phyloP scores from a whole-genome alignment of 2,797 vertebrate species.

The Bradypodion pumilum region DNA sequence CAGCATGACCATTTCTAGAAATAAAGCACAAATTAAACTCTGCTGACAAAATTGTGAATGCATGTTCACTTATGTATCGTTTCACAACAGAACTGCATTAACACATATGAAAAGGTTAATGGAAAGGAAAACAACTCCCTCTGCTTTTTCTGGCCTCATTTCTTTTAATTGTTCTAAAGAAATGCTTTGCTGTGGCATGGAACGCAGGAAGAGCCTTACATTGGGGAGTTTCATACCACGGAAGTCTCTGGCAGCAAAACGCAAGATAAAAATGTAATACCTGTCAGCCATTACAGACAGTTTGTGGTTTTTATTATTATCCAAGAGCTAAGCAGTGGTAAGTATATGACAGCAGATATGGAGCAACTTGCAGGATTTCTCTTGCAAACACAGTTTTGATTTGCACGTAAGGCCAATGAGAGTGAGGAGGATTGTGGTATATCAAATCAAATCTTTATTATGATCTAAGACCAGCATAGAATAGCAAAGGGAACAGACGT shows the following conservation, averaged over 20 bases:
- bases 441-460: too few species aligned
- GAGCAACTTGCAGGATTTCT: background rate
- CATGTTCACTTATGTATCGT: background rate
- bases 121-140: background rate
- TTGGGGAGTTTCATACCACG: background rate
- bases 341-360: background rate
- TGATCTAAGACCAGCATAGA: too few species aligned
- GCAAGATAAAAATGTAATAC: too few species aligned
- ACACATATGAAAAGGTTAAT: background rate
- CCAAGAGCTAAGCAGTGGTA: background rate
- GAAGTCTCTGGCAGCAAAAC: background rate
- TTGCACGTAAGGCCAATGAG: background rate
- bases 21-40: slow-evolving; percentile 24
- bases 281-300: background rate
- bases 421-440: background rate
- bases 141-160: background rate
- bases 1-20: too few species aligned
- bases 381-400: background rate
- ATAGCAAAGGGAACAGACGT: too few species aligned
- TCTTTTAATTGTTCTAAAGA: background rate
- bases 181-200: background rate
- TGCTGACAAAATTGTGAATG: slow-evolving; percentile 26
- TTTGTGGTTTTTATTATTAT: background rate
- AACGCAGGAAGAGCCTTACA: too few species aligned
- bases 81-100: background rate